Evolutionary conservation across 2,113 vertebrate genomes (phyloP).

Genomic region (Entomyzon cyanotis): DNA sequence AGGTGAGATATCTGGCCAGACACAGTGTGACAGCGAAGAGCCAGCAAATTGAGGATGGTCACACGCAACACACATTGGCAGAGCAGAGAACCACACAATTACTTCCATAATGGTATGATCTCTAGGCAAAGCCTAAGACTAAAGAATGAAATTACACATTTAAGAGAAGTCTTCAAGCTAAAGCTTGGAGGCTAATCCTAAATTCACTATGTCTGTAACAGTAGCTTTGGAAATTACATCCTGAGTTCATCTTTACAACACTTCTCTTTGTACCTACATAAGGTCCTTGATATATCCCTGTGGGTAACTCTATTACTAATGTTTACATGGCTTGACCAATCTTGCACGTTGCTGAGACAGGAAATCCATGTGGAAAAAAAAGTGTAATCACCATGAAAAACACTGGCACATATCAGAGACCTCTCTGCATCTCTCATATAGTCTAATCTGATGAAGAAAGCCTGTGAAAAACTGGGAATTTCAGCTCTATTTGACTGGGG

Average conservation of each 20-base stretch:
- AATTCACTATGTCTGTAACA: neutral
- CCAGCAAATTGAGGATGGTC: neutral
- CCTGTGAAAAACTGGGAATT: neutral
- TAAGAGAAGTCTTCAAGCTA: neutral
- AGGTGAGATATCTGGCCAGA: neutral
- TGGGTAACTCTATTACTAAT: accelerated
- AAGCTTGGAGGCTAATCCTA: neutral
- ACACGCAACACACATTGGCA: neutral
- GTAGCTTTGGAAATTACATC: neutral
- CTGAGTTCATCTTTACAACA: neutral
- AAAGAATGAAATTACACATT: neutral
- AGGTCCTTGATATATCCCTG: neutral
- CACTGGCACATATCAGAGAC: neutral
- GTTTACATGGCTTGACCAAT: neutral
- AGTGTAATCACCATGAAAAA: neutral
- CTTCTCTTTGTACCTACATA: neutral
- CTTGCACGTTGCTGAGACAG: neutral
- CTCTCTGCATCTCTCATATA: neutral
- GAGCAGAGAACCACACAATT: neutral
- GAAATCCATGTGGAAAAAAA: neutral
- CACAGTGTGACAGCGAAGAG: neutral
- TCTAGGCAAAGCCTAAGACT: neutral
- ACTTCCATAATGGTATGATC: neutral
- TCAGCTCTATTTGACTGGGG: accelerated
- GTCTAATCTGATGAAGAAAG: neutral